A percentile compares a stretch with the other conserved stretches of the same genome.
These are phyloP conservation scores for Rosalia funebris DNA, from an alignment of 2,888 invertebrate genomes.

Conservation along the genomic window DNA sequence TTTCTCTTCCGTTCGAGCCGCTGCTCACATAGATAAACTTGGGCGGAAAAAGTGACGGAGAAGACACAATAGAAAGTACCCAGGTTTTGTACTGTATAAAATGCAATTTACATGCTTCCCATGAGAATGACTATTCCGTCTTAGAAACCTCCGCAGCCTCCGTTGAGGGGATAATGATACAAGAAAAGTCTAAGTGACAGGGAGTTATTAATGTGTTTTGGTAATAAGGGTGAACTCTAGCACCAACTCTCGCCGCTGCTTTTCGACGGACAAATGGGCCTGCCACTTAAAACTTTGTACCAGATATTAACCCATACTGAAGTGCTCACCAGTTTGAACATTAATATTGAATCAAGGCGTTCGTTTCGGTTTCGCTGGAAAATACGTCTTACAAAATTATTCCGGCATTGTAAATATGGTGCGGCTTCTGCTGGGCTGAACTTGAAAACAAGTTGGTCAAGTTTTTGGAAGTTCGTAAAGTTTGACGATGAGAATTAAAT, in stretches of 20 bases:
- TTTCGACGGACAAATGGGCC: conserved; percentile 36
- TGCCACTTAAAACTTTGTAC: conserved; percentile 32
- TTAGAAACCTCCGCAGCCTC: conserved; percentile 37
- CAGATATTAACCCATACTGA: conserved; percentile 28
- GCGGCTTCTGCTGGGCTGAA: background rate
- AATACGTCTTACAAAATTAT: conserved; percentile 4
- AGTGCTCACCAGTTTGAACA: conserved; percentile 28
- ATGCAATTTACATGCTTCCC: conserved; percentile 51
- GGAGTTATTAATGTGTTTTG: conserved; percentile 47
- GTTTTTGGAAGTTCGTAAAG: no score
- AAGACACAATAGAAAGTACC: conserved; percentile 39
- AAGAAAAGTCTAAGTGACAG: conserved; percentile 51
- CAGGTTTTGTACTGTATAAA: conserved; percentile 45
- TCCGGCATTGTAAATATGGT: no score
- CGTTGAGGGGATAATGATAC: conserved; percentile 45
- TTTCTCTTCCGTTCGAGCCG: conserved; percentile 6
- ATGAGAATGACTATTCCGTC: conserved; percentile 40
- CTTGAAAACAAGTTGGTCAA: no score
- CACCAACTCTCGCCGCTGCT: conserved; percentile 27
- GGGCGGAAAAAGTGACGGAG: conserved; percentile 13
- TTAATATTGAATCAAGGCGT: conserved; percentile 26
- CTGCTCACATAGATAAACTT: conserved; percentile 3
- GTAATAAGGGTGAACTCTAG: conserved; percentile 42
- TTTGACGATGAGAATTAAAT: no score
- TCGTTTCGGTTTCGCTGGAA: conserved; percentile 3